A percentile compares a stretch with the other conserved stretches of the same genome.
Conservation (phyloP, 2,888 invertebrate species). For the Vesta saturnalis region DNA sequence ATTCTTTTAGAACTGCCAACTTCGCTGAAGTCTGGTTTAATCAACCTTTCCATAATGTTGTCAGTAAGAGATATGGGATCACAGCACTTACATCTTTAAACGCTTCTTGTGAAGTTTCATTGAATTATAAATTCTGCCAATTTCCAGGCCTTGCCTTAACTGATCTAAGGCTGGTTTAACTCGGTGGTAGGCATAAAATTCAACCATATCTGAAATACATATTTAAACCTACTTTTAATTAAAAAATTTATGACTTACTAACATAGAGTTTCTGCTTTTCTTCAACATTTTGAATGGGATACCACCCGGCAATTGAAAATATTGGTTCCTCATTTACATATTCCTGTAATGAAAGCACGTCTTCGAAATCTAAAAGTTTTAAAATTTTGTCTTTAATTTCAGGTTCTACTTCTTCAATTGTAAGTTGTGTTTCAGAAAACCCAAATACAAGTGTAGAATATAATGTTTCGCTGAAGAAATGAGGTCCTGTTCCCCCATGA, state of each 20-base stretch:
- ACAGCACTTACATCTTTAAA: too few species aligned
- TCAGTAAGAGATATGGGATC: not conserved
- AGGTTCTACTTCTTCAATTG: not conserved
- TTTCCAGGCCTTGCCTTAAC: not conserved
- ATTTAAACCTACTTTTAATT: not conserved
- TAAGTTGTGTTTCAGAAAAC: not conserved
- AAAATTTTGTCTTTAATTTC: not conserved
- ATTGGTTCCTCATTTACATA: not conserved
- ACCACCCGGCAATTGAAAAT: not conserved
- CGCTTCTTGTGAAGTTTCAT: not conserved
- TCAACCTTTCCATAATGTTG: not conserved
- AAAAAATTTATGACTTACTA: not conserved
- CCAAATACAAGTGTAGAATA: not conserved
- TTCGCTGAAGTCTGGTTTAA: not conserved
- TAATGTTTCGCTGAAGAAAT: not conserved
- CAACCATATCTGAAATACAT: not conserved
- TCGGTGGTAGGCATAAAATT: too few species aligned
- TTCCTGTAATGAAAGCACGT: too few species aligned
- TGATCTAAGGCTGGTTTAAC: not conserved
- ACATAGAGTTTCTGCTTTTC: not conserved
- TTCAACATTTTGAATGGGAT: not conserved
- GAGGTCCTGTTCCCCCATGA: not conserved
- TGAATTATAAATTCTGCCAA: not conserved
- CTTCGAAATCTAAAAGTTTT: not conserved
- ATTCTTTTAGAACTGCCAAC: not conserved